Base-by-base conservation (phyloP, 2,888 invertebrate species). In the Chrysolina haemoptera region DNA sequence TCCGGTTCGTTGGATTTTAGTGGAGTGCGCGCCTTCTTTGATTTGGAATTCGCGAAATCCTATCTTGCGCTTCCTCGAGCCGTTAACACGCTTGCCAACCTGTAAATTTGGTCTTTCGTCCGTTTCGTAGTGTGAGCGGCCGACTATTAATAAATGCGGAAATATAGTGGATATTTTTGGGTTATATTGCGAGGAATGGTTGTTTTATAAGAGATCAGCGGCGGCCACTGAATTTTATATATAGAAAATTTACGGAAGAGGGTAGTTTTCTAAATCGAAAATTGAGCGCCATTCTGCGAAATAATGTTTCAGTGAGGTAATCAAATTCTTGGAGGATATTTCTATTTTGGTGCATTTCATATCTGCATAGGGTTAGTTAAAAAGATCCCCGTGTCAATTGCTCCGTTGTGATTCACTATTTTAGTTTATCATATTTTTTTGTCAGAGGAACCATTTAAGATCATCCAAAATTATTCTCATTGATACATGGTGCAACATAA, bases 101-200 rank as follows among this genome's bases (percentile, higher is more conserved):
- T 59, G 35, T 59, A 59, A 59, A 59, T 59, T 59, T 18, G 27
- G n/a, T 59, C 35, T 59, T 59, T 22, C 16, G 35, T 5, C 27
- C 59, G 35, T 59, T 59, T 59, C 27, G n/a, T n/a, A 16, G 35
- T 59, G 59, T 35, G 59, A 59, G 59, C 27, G 6, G 35, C 14
- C 59, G 10, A 59, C 35, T 59, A 59, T 59, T 59, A 59, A 59
- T 59, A 59, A 59, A 59, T 59, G 59, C 59, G 59, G 35, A 59
- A 59, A 59, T 59, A n/a, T 59, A 59, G 59, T 27, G 35, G 5
- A 59, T 59, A 59, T 22, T 59, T 59, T 59, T 59, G 59, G 59
- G 35, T 59, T 27, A 59, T 59, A 59, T 35, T 59, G 59, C 59
- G 22, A 59, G 59, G 35, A 59, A 59, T 35, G 14, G 59, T 35